Evolutionary conservation across 1,140 invertebrate genomes (phyloP), one percentile per base, ranked within the genome.

Genomic region (Drosophila melanica): DNA sequence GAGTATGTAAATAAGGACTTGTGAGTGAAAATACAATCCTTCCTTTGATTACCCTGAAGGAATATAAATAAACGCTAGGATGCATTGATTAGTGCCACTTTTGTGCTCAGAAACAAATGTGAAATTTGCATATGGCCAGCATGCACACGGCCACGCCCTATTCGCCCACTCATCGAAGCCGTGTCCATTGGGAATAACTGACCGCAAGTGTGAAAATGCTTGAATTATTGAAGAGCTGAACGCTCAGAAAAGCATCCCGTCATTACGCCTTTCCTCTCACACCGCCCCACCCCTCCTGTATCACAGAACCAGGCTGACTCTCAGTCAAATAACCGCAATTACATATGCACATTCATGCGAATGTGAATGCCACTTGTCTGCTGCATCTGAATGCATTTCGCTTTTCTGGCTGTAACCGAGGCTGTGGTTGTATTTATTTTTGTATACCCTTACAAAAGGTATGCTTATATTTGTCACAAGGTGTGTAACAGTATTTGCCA

Each of bases 261-360:
- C 71, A 74, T 74, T 69, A 74, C 37, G 16, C 8, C 18, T 27
- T 7, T 12, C 2, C 12, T 10, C 14, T 10, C 4, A 0, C 20
- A 9, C 8, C 11, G 3, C 18, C 33, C 14, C 33, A 8, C n/a
- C n/a, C 6, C 33, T 7, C 11, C 51, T 3, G 12, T 51, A 33
- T 44, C 44, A 16, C 53, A 18, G 53, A 55, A 7, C 35, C 53
- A 14, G 30, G n/a, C 68, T 37, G 57, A 42, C 72, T 47, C 58
- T 58, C 66, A 64, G 47, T 27, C 60, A 75, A 67, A 75, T 68
- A 78, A 81, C 82, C 79, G 84, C 82, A 87, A 87, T 87, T 87
- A 82, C 79, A 82, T 82, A 87, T 87, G 79, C 82, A 89, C 82
- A 89, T 79, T 87, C 84, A 87, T 77, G 81, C 84, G 84, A 82